A percentile compares a stretch with the other conserved stretches of the same genome.
Conservation (phyloP, 2,113 vertebrate genomes). For the Cardinalis cardinalis region DNA sequence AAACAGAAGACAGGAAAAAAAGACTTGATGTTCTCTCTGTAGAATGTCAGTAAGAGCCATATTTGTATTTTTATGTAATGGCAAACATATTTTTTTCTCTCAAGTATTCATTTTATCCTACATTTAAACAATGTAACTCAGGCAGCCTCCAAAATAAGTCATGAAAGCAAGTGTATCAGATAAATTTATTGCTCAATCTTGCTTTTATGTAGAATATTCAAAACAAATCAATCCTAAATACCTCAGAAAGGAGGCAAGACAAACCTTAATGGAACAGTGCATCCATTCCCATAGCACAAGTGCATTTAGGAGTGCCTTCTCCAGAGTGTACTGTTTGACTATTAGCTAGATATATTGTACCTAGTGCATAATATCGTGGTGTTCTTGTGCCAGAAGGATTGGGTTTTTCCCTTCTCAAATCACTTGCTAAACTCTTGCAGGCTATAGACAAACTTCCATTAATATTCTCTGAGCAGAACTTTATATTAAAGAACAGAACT, state of each 20-base stretch:
- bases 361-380: not conserved
- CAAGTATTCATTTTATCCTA: not conserved
- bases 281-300: not conserved
- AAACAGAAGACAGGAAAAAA: not conserved
- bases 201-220: not conserved
- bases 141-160: not conserved
- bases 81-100: not conserved
- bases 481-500: not conserved
- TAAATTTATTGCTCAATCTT: not conserved
- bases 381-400: not conserved
- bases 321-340: not conserved
- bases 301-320: not conserved
- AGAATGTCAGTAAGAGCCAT: not conserved
- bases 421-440: not conserved
- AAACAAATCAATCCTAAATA: not conserved
- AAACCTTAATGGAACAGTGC: not conserved
- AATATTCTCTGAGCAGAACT: not conserved
- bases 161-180: not conserved
- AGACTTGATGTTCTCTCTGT: not conserved
- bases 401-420: not conserved
- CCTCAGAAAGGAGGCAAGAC: not conserved
- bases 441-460: not conserved
- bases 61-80: not conserved
- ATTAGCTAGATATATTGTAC: not conserved
- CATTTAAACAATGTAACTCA: not conserved